phyloP scores from a whole-genome alignment of 37 sponge, comb jelly and placozoan genomes.

The Bolinopsis microptera region DNA sequence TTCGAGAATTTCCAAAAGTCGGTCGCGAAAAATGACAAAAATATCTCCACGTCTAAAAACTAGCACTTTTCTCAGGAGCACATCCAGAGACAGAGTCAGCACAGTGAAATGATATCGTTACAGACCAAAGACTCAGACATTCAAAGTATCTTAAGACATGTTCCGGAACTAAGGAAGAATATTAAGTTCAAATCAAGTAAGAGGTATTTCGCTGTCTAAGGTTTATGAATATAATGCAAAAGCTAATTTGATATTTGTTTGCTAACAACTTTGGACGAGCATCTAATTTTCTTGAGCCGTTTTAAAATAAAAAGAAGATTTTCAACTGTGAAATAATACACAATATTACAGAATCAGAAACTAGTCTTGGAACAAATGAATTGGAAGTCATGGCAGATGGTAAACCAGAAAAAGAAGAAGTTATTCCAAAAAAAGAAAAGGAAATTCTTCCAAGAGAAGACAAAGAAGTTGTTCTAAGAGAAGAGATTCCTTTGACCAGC shows the following conservation, averaged over 20 bases:
- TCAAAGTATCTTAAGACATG: constrained; percentile 15
- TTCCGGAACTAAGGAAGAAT: background rate
- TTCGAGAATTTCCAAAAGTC: too few species aligned
- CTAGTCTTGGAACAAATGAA: background rate
- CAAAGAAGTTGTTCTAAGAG: background rate
- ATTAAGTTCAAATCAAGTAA: constrained; percentile 38
- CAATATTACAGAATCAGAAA: background rate
- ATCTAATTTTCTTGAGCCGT: too few species aligned
- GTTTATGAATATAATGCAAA: too few species aligned
- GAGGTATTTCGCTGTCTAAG: background rate
- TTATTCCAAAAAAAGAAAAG: too few species aligned
- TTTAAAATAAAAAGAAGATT: too few species aligned
- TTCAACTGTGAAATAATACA: too few species aligned
- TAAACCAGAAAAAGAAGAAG: background rate
- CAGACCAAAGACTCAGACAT: constrained; percentile 57
- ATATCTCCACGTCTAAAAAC: too few species aligned
- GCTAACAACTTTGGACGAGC: too few species aligned
- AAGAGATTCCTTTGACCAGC: too few species aligned
- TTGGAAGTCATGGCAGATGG: background rate
- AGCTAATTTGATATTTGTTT: too few species aligned
- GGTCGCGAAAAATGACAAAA: too few species aligned
- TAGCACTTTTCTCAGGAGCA: constrained; percentile 55
- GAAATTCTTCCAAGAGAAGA: background rate
- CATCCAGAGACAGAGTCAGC: background rate
- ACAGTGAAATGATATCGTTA: constrained; percentile 20